Evolutionary conservation across 2,113 vertebrate genomes (phyloP), one percentile per base, ranked within the genome.

Genomic region (Seriola rivoliana): DNA sequence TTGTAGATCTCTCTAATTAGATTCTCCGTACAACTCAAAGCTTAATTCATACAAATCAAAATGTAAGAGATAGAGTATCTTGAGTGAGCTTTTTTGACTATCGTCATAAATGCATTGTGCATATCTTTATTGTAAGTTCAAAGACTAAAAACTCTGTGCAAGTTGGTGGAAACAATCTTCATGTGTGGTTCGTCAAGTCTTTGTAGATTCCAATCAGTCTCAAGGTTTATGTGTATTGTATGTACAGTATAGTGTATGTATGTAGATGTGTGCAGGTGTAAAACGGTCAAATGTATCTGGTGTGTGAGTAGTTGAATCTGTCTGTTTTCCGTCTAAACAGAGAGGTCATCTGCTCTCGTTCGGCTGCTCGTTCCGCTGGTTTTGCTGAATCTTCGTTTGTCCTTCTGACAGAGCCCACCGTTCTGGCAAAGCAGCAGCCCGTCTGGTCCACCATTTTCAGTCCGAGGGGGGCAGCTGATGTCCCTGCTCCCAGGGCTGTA

Each of bases 361-460:
- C 97, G 96, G 88, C 97, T 97, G 91, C 97, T 98, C 13, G 95
- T 85, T 0, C 94, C 95, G 48, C 98, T 99, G 90, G 96, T 91
- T 90, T 96, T 98, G 92, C 98, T 99, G 60, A 96, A 82, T 25
- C 97, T 93, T 0, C 97, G 95, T 34, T 97, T 97, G 92, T 98
- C 97, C 0, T 91, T 95, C 29, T 94, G 93, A 68, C 95, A 95
- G 54, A 78, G 25, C 1, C 74, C 87, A 14, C 34, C 82, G 4
- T 73, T 85, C 0, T 67, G 42, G 63, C 23, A 82, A 0, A 82
- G 63, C 64, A 81, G n/a, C 74, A 83, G 17, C 34, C 48, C 58
- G 0, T 85, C 88, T 0, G 83, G 2, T 5, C 55, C 46, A 1
- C 62, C 66, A 0, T 66, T 80, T 17, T 86, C 23, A 0, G 89